A percentile compares a stretch with the other conserved stretches of the same genome.
These are phyloP conservation scores for Molossus molossus DNA, from an alignment of 2,797 vertebrate genomes.

Conservation along the genomic window DNA sequence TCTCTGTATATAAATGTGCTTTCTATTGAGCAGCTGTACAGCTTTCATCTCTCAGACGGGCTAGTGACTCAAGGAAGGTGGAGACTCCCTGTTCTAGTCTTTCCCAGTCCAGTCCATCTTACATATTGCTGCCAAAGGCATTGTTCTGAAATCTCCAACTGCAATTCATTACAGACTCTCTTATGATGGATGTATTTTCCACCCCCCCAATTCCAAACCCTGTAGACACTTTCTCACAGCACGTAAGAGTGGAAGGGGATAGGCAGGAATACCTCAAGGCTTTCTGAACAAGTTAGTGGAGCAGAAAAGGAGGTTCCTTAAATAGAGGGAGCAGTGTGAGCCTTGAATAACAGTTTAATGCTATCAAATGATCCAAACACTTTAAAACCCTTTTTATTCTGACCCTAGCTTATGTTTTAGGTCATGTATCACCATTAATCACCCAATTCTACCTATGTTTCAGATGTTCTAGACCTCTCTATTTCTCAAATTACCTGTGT, in stretches of 20 bases:
- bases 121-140: background rate
- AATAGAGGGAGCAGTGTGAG: background rate
- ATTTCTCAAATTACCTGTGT: background rate
- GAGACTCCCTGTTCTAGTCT: background rate
- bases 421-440: background rate
- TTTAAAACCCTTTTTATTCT: background rate
- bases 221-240: background rate
- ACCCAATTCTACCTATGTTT: background rate
- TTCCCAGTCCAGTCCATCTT: background rate
- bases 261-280: background rate
- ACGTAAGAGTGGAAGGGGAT: background rate
- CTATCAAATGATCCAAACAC: background rate
- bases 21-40: background rate
- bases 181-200: background rate
- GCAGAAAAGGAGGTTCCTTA: background rate
- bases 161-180: background rate
- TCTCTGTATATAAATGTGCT: background rate
- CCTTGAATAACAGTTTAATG: background rate
- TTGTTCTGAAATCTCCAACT: conserved; percentile 2
- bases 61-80: background rate
- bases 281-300: background rate
- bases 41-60: background rate
- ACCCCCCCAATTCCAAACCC: background rate
- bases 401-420: background rate
- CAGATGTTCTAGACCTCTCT: background rate